Evolutionary conservation across 37 sponge, comb jelly and placozoan species (phyloP).

Genomic region (Chondrilla cf. caribensis): DNA sequence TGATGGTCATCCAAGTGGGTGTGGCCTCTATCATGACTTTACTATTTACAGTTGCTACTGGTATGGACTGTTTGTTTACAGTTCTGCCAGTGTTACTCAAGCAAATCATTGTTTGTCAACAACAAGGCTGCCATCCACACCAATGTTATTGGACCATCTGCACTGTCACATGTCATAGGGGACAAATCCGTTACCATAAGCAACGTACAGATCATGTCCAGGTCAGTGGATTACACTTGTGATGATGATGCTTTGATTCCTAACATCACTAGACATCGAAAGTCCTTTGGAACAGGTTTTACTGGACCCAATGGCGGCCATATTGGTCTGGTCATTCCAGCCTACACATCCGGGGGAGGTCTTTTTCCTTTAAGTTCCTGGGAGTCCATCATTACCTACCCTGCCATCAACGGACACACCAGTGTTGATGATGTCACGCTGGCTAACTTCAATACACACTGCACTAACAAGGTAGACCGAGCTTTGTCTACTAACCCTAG

Average conservation of each 20-base stretch:
- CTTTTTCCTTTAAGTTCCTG: conserved; percentile 53
- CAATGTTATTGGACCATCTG: conserved; percentile 66
- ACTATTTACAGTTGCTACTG: conserved; percentile 67
- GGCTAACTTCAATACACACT: conserved; percentile 21
- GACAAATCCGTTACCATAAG: conserved; percentile 52
- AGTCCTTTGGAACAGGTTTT: conserved; percentile 31
- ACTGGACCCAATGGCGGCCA: conserved; percentile 34
- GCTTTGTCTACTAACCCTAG: conserved; percentile 53
- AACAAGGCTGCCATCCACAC: conserved; percentile 68
- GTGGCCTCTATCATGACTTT: conserved; percentile 48
- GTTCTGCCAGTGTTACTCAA: conserved; percentile 43
- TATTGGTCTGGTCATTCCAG: conserved; percentile 60
- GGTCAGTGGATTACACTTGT: conserved; percentile 44
- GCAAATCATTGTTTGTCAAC: conserved; percentile 52
- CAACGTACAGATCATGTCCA: conserved; percentile 42
- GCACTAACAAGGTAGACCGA: conserved; percentile 36
- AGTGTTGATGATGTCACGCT: conserved; percentile 33
- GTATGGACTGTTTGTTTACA: conserved; percentile 75
- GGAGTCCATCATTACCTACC: conserved; percentile 44
- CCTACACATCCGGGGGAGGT: conserved; percentile 58
- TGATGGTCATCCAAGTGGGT: conserved; percentile 69
- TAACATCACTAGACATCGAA: conserved; percentile 35
- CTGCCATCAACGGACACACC: conserved; percentile 81
- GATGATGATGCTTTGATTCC: conserved; percentile 31
- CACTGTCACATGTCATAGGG: conserved; percentile 42